These are phyloP conservation scores for Phrynosoma platyrhinos DNA, from an alignment of 2,113 vertebrate species.

Conservation along the genomic window DNA sequence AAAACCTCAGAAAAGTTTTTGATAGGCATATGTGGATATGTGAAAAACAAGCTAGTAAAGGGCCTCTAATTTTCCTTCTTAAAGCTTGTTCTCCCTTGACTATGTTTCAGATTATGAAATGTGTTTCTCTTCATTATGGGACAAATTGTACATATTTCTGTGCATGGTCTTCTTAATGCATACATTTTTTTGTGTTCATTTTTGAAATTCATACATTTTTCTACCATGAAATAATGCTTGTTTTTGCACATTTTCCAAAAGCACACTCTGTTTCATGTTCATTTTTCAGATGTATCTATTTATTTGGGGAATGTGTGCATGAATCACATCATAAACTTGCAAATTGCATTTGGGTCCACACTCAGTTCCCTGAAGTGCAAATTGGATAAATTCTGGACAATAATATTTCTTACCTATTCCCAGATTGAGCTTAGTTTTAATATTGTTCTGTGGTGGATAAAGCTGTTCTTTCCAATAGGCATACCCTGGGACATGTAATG, in stretches of 20 bases:
- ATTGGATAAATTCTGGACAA: too few relatives aligned
- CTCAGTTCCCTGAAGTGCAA: too few relatives aligned
- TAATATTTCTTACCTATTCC: too few relatives aligned
- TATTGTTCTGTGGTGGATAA: background rate
- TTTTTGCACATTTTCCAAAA: background rate
- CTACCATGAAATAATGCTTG: background rate
- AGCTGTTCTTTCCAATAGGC: background rate
- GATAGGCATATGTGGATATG: too few relatives aligned
- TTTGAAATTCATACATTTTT: background rate
- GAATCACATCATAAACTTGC: too few relatives aligned
- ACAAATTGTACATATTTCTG: background rate
- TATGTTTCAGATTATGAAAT: too few relatives aligned
- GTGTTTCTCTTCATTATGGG: background rate
- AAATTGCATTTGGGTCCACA: too few relatives aligned
- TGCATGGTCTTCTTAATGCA: background rate
- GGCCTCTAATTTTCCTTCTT: too few relatives aligned
- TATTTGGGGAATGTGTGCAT: too few relatives aligned
- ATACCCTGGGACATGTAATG: background rate
- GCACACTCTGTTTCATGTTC: background rate
- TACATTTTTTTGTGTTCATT: background rate
- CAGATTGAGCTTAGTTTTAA: background rate
- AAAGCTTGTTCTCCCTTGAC: too few relatives aligned
- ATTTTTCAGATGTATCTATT: background rate
- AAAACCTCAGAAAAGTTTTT: too few relatives aligned
- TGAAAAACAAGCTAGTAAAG: too few relatives aligned